Base-by-base conservation (phyloP, 2,888 invertebrate genomes). In the Cerceris ruficornis region DNA sequence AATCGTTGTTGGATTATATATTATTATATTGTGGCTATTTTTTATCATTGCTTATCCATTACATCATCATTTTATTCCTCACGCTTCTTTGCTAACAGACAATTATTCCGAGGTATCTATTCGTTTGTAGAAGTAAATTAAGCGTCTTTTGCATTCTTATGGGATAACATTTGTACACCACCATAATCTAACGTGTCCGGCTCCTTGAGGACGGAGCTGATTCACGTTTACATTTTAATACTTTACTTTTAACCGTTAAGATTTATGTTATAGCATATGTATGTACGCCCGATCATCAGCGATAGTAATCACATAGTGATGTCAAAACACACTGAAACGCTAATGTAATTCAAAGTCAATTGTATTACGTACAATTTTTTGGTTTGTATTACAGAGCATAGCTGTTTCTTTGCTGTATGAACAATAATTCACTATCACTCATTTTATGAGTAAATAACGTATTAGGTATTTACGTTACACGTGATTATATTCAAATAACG, bases 31-130 rank as follows among this genome's bases (percentile, higher is more conserved):
- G 76, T 73, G 68, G 70, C 82, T 68, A 65, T 81, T 65, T 78
- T 74, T 71, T 59, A 71, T 66, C 76, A 82, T 71, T 71, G 84
- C 83, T 84, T 82, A 72, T 59, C 79, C 65, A 55, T 71, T 77
- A 75, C 65, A 76, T 83, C 74, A 69, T 81, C 70, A 69, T 67
- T 60, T 82, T 60, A 76, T 76, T 76, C 28, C 72, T 81, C 82
- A 83, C 17, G 83, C 83, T 83, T 83, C 68, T 82, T 77, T 84
- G 84, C 75, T 84, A 57, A 75, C 73, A 67, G 70, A 74, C 46
- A 71, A 75, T 57, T 70, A 28, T 70, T 74, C 69, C 68, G 66
- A 62, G 68, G 69, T 13, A 50, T 69, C 72, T 66, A 66, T 67
- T 58, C 28, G 54, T 42, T 55, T 59, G 73, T 76, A 76, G 71